These are phyloP conservation scores for Delia radicum DNA, from an alignment of 1,140 invertebrate genomes.

Conservation along the genomic window DNA sequence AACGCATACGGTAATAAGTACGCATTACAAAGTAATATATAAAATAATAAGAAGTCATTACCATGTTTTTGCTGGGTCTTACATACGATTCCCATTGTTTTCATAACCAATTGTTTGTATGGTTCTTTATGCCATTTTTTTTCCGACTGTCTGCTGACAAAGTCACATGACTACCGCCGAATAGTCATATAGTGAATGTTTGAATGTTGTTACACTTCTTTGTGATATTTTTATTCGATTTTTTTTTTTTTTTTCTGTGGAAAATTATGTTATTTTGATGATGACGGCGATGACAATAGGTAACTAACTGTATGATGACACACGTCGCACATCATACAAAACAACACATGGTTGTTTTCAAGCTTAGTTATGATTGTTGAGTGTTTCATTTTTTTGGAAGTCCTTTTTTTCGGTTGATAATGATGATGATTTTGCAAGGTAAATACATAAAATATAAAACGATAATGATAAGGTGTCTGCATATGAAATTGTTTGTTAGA, in stretches of 20 bases:
- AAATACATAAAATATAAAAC: neutral
- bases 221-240: neutral
- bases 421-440: conserved; percentile 10
- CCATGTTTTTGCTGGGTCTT: too few relatives aligned
- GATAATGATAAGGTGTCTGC: neutral
- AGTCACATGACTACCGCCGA: too few relatives aligned
- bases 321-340: neutral
- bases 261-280: conserved; percentile 22
- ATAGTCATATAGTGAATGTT: too few relatives aligned
- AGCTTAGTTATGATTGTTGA: conserved; percentile 17
- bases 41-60: too few relatives aligned
- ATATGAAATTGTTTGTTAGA: neutral
- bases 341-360: conserved; percentile 7
- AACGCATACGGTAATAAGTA: too few relatives aligned
- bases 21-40: too few relatives aligned
- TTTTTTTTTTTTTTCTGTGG: neutral
- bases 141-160: too few relatives aligned
- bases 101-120: too few relatives aligned
- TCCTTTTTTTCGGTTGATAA: conserved; percentile 1
- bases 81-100: too few relatives aligned
- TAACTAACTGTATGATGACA: conserved; percentile 12
- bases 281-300: conserved; percentile 16
- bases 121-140: too few relatives aligned
- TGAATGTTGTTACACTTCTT: too few relatives aligned
- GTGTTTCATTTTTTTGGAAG: neutral